Conservation (phyloP, 2,797 vertebrate species). For the Diplodus sargus region DNA sequence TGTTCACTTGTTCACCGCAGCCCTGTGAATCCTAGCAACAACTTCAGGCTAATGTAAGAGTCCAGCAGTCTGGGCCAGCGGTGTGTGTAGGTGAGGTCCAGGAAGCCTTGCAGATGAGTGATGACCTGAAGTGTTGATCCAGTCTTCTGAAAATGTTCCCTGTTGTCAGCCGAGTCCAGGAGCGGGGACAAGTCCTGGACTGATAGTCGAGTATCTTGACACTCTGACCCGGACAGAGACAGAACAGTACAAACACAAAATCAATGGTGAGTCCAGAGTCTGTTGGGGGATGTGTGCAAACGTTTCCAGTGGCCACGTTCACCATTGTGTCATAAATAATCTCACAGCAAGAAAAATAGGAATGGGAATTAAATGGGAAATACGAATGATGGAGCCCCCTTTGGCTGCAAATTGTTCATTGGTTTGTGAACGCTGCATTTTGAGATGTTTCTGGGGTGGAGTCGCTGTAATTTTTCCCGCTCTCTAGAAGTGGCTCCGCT, state of each 20-base stretch:
- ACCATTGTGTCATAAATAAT: too few relatives aligned
- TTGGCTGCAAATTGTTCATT: too few relatives aligned
- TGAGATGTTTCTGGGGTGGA: too few relatives aligned
- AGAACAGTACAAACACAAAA: constrained; percentile 11
- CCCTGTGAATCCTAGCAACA: constrained; percentile 73
- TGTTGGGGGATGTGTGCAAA: too few relatives aligned
- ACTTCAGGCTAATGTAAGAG: constrained; percentile 68
- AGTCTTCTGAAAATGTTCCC: constrained; percentile 49
- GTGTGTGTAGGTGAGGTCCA: constrained; percentile 75
- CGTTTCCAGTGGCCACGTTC: too few relatives aligned
- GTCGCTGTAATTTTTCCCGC: too few relatives aligned
- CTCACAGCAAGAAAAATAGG: too few relatives aligned
- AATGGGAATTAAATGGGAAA: too few relatives aligned
- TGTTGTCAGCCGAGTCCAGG: constrained; percentile 59
- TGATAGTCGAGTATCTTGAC: constrained; percentile 73
- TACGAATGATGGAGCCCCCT: too few relatives aligned
- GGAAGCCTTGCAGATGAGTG: constrained; percentile 66
- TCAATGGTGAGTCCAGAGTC: too few relatives aligned
- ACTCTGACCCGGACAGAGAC: constrained; percentile 60
- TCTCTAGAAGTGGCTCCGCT: too few relatives aligned
- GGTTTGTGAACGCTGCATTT: too few relatives aligned
- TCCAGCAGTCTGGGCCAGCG: constrained; percentile 70
- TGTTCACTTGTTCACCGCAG: constrained; percentile 63
- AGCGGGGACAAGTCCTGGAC: constrained; percentile 78
- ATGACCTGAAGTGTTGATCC: constrained; percentile 62